phyloP scores from a whole-genome alignment of 2,113 vertebrate species.

The Hydropotes inermis region DNA sequence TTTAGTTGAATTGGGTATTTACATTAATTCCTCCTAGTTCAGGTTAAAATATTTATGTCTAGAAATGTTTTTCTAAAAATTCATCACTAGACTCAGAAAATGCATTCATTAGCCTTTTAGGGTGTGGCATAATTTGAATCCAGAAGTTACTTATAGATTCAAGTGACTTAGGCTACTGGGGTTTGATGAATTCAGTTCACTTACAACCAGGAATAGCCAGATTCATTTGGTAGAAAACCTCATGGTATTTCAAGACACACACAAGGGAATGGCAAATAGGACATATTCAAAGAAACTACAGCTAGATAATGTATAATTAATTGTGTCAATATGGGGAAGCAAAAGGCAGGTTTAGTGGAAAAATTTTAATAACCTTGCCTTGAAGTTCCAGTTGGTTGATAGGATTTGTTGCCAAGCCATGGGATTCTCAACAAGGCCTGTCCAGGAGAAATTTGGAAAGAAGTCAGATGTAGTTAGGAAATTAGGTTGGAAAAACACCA shows the following conservation, averaged over 20 bases:
- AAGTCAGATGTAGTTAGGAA: background rate
- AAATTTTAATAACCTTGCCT: background rate
- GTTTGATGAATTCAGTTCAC: background rate
- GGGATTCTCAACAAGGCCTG: background rate
- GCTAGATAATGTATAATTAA: background rate
- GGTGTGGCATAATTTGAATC: background rate
- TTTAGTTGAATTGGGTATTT: background rate
- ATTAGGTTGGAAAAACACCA: background rate
- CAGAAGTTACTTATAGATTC: background rate
- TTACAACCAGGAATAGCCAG: background rate
- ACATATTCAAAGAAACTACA: background rate
- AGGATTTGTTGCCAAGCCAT: background rate
- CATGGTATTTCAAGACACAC: background rate
- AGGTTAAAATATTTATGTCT: background rate
- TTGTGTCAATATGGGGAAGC: background rate
- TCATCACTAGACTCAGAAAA: background rate
- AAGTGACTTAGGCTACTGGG: background rate
- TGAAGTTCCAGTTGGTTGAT: background rate
- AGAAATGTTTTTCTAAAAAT: background rate
- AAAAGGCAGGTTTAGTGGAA: background rate
- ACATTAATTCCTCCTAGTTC: background rate
- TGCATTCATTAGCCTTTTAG: background rate
- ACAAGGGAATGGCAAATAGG: background rate
- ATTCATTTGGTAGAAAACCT: background rate
- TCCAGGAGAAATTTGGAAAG: conserved; percentile 9